A percentile compares a stretch with the other conserved stretches of the same genome.
phyloP scores from a whole-genome alignment of 2,888 invertebrate genomes.

The Aphidius colemani region DNA sequence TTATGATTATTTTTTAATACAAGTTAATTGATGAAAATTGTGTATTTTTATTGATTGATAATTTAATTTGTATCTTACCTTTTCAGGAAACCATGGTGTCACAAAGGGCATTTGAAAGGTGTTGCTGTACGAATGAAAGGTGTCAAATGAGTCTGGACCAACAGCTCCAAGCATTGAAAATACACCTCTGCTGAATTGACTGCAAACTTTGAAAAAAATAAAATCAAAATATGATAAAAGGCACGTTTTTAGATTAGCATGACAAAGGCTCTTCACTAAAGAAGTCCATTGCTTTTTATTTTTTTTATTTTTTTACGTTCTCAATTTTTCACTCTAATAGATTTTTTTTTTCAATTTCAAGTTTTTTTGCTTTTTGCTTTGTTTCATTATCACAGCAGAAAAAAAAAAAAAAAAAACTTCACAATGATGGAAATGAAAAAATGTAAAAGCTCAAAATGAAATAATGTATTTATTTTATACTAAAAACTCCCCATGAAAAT shows the following conservation, averaged over 20 bases:
- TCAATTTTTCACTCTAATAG: constrained; percentile 19
- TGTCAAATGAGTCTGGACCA: constrained; percentile 92
- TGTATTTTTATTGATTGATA: too few relatives aligned
- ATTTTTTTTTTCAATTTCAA: constrained; percentile 1
- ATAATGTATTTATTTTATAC: too few relatives aligned
- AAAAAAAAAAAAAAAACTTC: constrained; percentile 3
- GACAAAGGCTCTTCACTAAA: constrained; percentile 36
- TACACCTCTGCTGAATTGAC: constrained; percentile 86
- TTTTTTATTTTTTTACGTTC: constrained; percentile 18
- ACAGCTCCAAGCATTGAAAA: constrained; percentile 90
- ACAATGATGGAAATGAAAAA: too few relatives aligned
- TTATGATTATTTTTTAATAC: background rate
- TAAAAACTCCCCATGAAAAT: too few relatives aligned
- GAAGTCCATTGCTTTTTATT: constrained; percentile 11
- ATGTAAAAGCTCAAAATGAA: too few relatives aligned
- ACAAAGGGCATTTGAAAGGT: constrained; percentile 95
- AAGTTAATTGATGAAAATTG: too few relatives aligned
- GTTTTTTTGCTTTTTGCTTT: constrained; percentile 7
- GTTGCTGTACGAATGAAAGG: constrained; percentile 90
- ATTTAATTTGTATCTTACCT: constrained; percentile 64
- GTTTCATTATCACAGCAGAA: constrained; percentile 4
- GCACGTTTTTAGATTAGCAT: constrained; percentile 34
- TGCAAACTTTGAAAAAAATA: constrained; percentile 72
- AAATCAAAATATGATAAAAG: too few relatives aligned
- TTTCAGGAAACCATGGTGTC: constrained; percentile 93